phyloP scores from a whole-genome alignment of 2,888 invertebrate species.

The Tyria jacobaeae region DNA sequence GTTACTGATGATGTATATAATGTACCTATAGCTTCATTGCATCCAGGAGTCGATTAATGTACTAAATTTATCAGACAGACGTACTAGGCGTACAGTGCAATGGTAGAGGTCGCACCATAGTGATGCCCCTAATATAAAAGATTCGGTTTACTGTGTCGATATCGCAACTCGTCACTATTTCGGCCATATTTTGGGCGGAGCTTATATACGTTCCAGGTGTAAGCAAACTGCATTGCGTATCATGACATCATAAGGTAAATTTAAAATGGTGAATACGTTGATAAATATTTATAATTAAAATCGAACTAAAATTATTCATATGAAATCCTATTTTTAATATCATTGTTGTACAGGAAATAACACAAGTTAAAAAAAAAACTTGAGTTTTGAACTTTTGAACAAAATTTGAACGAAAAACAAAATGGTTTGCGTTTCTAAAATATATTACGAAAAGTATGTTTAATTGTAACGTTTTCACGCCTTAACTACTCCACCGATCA shows the following conservation, averaged over 20 bases:
- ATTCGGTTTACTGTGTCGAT: background rate
- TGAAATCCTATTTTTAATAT: too few relatives aligned
- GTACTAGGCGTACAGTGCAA: background rate
- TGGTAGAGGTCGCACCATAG: background rate
- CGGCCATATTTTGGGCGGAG: background rate
- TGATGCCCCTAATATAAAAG: background rate
- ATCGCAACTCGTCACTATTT: background rate
- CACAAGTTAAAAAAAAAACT: too few relatives aligned
- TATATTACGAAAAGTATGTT: too few relatives aligned
- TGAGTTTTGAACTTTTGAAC: too few relatives aligned
- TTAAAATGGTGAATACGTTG: too few relatives aligned
- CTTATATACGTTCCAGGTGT: background rate
- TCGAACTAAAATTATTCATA: too few relatives aligned
- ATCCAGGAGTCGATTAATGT: background rate
- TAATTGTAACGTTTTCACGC: too few relatives aligned
- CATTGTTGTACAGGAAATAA: too few relatives aligned
- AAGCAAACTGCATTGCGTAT: constrained; percentile 1
- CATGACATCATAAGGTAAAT: background rate
- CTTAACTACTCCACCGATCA: too few relatives aligned
- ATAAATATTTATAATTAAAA: too few relatives aligned
- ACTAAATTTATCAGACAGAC: background rate
- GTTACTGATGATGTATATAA: background rate
- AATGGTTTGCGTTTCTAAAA: too few relatives aligned
- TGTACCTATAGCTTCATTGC: background rate
- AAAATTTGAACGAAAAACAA: too few relatives aligned